phyloP scores from a whole-genome alignment of 2,888 invertebrate species.

The Helobdella robusta region DNA sequence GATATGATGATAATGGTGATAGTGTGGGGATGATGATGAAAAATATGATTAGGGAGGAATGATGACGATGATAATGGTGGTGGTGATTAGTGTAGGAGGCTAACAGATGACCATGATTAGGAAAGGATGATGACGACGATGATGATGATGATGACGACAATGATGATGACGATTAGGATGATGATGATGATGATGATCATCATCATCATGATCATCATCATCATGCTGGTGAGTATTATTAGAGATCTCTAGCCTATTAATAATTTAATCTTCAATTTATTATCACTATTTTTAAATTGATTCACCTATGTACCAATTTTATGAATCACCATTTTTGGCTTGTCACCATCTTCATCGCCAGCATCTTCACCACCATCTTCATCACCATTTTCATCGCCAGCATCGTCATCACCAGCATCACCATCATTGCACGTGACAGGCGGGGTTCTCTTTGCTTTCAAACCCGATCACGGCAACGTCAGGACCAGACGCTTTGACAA shows the following conservation, averaged over 20 bases:
- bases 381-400: background rate
- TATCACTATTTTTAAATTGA: too few relatives aligned
- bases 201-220: too few relatives aligned
- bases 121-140: background rate
- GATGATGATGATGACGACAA: conserved; percentile 13
- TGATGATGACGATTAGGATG: conserved; percentile 6
- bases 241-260: too few relatives aligned
- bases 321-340: too few relatives aligned
- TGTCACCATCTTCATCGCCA: background rate
- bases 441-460: too few relatives aligned
- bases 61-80: background rate
- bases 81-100: too few relatives aligned
- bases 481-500: too few relatives aligned
- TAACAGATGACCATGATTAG: too few relatives aligned
- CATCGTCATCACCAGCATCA: background rate
- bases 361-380: background rate
- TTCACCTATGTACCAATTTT: too few relatives aligned
- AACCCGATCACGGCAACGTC: too few relatives aligned
- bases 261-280: too few relatives aligned
- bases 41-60: background rate
- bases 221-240: too few relatives aligned
- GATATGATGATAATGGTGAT: background rate
- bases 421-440: background rate
- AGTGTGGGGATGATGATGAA: background rate
- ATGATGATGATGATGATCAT: conserved; percentile 1